Conservation (phyloP, 2,888 invertebrate genomes). For the Sipha maydis region DNA sequence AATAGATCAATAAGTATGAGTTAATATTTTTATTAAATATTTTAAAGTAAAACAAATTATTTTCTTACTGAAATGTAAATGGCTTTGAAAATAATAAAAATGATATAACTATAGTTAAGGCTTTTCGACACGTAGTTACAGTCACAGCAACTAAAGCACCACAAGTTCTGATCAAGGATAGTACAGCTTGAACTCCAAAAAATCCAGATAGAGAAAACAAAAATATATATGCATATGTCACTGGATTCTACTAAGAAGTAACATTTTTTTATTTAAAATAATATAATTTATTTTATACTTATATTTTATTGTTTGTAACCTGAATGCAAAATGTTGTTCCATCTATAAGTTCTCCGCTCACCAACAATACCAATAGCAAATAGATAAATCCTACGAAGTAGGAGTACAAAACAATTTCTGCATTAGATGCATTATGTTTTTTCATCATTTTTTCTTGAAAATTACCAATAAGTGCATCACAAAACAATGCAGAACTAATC, state of each 20-base stretch:
- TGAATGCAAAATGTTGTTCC: constrained; percentile 81
- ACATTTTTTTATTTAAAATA: constrained; percentile 61
- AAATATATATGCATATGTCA: constrained; percentile 86
- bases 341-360: constrained; percentile 78
- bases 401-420: constrained; percentile 92
- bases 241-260: constrained; percentile 73
- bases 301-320: constrained; percentile 69
- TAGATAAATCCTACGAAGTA: constrained; percentile 89
- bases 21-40: constrained; percentile 26
- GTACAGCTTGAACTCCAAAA: constrained; percentile 90
- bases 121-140: constrained; percentile 90
- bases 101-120: constrained; percentile 90
- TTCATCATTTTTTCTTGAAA: constrained; percentile 97
- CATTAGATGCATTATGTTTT: constrained; percentile 81
- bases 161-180: constrained; percentile 86
- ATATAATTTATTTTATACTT: constrained; percentile 1
- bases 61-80: constrained; percentile 87
- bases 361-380: constrained; percentile 77
- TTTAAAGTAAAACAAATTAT: constrained; percentile 15
- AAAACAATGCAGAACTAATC: constrained; percentile 86
- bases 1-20: no score
- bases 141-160: constrained; percentile 95
- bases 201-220: constrained; percentile 91
- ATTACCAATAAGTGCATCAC: constrained; percentile 96
- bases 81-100: constrained; percentile 95